phyloP scores from a whole-genome alignment of 2,888 invertebrate species.

The Lasiommata megera region DNA sequence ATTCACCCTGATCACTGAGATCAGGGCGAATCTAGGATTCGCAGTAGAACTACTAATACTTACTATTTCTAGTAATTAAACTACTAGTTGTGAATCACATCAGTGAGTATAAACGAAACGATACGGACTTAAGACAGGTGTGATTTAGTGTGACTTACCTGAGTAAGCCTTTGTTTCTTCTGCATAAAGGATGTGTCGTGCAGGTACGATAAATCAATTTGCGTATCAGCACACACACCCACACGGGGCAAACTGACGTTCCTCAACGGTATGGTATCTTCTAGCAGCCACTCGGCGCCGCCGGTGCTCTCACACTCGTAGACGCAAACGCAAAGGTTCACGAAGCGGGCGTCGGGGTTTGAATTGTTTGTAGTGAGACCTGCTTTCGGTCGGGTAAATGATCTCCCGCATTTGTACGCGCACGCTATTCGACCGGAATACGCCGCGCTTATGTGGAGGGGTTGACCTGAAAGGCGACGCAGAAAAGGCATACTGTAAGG shows the following conservation, averaged over 20 bases:
- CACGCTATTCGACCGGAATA: constrained; percentile 98
- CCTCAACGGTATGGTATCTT: constrained; percentile 96
- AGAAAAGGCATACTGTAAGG: no score
- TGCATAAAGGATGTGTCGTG: constrained; percentile 90
- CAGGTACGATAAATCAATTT: constrained; percentile 90
- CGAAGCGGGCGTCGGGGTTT: constrained; percentile 85
- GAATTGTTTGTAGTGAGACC: constrained; percentile 18
- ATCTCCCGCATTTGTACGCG: constrained; percentile 96
- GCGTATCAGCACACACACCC: constrained; percentile 89
- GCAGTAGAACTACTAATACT: no score
- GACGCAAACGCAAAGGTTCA: constrained; percentile 96
- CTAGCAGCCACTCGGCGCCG: constrained; percentile 95
- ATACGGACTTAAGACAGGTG: no score
- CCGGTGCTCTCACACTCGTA: constrained; percentile 99
- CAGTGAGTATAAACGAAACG: no score
- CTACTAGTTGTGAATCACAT: no score
- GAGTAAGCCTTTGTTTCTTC: constrained; percentile 90
- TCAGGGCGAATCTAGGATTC: no score
- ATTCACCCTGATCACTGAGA: no score
- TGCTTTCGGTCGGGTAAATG: constrained; percentile 91
- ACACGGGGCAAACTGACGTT: constrained; percentile 94
- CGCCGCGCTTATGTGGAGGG: constrained; percentile 96
- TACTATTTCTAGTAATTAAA: no score
- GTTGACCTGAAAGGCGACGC: constrained; percentile 85
- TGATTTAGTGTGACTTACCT: constrained; percentile 58